Conservation (phyloP, 2,113 vertebrate species). For the Mola mola region DNA sequence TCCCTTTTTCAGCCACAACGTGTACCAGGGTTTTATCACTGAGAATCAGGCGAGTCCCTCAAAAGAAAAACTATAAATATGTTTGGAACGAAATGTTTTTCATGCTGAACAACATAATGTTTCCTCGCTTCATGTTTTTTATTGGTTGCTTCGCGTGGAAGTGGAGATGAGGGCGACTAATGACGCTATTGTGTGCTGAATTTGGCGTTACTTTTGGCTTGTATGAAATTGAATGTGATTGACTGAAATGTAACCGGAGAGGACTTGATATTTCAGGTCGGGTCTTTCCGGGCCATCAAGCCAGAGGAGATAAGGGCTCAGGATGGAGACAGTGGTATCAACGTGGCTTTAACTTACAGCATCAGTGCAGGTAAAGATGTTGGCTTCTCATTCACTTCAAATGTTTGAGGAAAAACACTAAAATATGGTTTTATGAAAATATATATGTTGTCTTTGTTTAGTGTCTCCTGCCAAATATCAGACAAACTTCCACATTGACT, state of each 20-base stretch:
- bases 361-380: constrained; percentile 75
- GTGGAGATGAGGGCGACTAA: too few species aligned
- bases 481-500: constrained; percentile 56
- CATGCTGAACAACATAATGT: neutral
- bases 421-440: neutral
- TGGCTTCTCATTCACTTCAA: too few species aligned
- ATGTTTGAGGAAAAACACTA: neutral
- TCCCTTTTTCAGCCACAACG: constrained; percentile 79
- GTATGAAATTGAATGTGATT: neutral
- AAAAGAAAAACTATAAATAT: too few species aligned
- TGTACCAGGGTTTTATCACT: constrained; percentile 74
- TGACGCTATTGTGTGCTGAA: too few species aligned
- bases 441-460: constrained; percentile 42
- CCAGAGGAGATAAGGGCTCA: constrained; percentile 81
- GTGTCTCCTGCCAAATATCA: constrained; percentile 70
- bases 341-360: constrained; percentile 77
- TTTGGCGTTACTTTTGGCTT: neutral
- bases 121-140: neutral
- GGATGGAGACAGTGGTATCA: constrained; percentile 85
- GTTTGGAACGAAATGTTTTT: too few species aligned
- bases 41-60: constrained; percentile 78
- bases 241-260: neutral
- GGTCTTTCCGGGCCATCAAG: constrained; percentile 46
- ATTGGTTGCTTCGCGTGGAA: too few species aligned
- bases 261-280: constrained; percentile 56